phyloP scores from a whole-genome alignment of 2,113 vertebrate species.

The Phaetusa simplex region DNA sequence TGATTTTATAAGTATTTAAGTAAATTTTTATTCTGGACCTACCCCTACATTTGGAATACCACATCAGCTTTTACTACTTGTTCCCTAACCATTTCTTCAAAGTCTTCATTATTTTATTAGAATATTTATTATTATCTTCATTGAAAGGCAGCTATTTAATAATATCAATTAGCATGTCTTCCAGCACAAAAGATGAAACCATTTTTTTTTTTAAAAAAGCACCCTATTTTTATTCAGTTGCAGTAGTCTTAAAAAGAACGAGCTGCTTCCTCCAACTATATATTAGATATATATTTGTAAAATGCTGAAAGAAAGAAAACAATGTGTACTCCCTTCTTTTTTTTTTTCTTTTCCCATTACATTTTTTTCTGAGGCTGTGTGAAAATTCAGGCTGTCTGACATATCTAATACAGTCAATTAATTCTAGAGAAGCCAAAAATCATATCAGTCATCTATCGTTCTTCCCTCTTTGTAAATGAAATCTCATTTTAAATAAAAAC shows the following conservation, averaged over 20 bases:
- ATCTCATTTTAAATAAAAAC: background rate
- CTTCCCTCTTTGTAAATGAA: background rate
- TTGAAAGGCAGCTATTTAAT: slow-evolving; percentile 49
- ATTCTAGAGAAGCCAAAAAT: background rate
- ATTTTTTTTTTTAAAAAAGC: background rate
- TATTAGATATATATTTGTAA: background rate
- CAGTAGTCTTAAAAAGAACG: slow-evolving; percentile 1
- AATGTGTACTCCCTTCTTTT: background rate
- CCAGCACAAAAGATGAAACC: slow-evolving; percentile 46
- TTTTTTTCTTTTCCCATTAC: background rate
- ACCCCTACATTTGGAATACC: background rate
- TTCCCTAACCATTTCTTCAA: slow-evolving; percentile 3
- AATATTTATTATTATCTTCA: slow-evolving; percentile 37
- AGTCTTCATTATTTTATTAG: slow-evolving; percentile 52
- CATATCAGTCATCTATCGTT: background rate
- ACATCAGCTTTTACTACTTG: background rate
- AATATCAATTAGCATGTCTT: slow-evolving; percentile 53
- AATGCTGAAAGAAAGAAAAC: background rate
- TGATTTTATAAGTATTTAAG: background rate
- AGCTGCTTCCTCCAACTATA: background rate
- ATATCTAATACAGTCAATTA: background rate
- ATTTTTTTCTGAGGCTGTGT: background rate
- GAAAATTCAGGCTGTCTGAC: background rate
- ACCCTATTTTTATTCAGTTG: background rate
- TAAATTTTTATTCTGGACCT: background rate